Evolutionary conservation across 2,888 invertebrate genomes (phyloP).

Genomic region (Syrphus vitripennis): DNA sequence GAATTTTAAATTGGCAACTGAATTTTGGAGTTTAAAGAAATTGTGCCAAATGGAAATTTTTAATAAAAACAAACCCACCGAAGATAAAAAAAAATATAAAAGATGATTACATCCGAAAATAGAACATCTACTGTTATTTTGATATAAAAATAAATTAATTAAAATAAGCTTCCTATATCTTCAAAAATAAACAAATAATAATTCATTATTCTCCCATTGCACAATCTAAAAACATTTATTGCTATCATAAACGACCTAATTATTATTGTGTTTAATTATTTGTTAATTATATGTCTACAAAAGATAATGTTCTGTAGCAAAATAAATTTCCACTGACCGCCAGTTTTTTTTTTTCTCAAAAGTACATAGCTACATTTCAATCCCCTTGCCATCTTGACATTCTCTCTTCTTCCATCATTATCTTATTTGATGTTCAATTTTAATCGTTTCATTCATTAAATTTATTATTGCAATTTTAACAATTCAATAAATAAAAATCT

Average conservation of each 20-base stretch:
- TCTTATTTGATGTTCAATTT: constrained; percentile 9
- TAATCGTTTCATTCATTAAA: constrained; percentile 36
- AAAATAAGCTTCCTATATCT: background rate
- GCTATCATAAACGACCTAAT: constrained; percentile 26
- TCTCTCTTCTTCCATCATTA: background rate
- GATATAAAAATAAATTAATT: no score
- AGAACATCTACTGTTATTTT: no score
- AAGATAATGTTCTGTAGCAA: constrained; percentile 18
- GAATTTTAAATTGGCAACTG: no score
- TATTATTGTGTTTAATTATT: constrained; percentile 13
- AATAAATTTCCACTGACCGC: constrained; percentile 26
- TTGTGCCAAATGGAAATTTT: no score
- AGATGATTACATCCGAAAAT: no score
- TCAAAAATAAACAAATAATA: background rate
- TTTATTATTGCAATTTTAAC: constrained; percentile 40
- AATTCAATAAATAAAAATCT: constrained; percentile 50
- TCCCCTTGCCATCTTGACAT: background rate
- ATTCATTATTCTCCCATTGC: background rate
- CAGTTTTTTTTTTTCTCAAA: background rate
- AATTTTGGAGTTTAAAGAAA: no score
- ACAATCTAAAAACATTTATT: constrained; percentile 12
- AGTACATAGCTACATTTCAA: background rate
- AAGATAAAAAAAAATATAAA: no score
- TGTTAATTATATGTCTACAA: constrained; percentile 1
- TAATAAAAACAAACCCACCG: no score